Percentiles rank a stretch among this genome's conserved stretches.
These are phyloP conservation scores for Prunella strophiata DNA, from an alignment of 2,797 vertebrate genomes.

Conservation along the genomic window DNA sequence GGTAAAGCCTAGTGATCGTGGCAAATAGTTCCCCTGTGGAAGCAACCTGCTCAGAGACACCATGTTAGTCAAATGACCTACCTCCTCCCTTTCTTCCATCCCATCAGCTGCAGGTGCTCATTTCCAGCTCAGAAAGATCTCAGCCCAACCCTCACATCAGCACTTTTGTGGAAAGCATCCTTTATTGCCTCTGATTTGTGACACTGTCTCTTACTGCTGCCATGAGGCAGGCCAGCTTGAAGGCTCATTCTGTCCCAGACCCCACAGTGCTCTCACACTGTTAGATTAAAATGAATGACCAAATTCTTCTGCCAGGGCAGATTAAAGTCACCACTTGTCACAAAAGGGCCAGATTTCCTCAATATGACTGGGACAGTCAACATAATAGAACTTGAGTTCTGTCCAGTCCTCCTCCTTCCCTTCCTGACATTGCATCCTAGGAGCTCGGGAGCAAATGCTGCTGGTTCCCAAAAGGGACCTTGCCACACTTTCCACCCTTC, in stretches of 20 bases:
- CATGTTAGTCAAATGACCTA: neutral
- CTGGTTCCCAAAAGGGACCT: neutral
- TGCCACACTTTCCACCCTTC: neutral
- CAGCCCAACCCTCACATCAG: neutral
- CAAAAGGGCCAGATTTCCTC: neutral
- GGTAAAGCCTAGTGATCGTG: neutral
- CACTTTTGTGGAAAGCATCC: neutral
- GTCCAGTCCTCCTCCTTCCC: neutral
- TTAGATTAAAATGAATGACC: neutral
- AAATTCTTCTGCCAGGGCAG: neutral
- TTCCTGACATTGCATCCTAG: neutral
- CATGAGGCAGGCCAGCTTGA: neutral
- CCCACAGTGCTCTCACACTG: neutral
- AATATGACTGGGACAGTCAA: neutral
- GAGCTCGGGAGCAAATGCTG: neutral
- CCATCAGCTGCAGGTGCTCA: neutral
- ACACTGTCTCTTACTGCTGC: neutral
- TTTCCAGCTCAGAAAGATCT: neutral
- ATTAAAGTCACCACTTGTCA: neutral
- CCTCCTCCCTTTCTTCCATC: neutral
- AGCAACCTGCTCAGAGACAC: neutral
- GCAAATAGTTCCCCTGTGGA: neutral
- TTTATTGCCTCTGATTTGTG: neutral
- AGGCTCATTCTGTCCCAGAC: neutral
- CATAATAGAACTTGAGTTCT: rapidly evolving